phyloP scores from a whole-genome alignment of 2,888 invertebrate species.

The Temnothorax rugatulus region DNA sequence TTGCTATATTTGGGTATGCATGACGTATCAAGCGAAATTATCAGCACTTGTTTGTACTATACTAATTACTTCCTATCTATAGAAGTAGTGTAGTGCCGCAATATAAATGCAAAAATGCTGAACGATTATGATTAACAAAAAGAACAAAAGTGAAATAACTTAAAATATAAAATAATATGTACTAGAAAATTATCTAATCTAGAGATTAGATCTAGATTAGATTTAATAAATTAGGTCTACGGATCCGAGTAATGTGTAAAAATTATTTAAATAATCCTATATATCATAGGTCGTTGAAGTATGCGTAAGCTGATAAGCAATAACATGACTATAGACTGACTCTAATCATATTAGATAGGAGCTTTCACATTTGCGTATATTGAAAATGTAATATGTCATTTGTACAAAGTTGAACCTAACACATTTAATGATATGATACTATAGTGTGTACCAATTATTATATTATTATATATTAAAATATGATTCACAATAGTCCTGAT shows the following conservation, averaged over 20 bases:
- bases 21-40: constrained; percentile 53
- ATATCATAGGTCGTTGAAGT: constrained; percentile 21
- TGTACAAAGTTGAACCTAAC: not conserved
- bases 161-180: not conserved
- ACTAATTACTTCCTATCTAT: constrained; percentile 55
- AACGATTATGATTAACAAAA: constrained; percentile 2
- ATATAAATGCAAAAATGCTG: not conserved
- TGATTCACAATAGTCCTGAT: not conserved
- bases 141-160: constrained; percentile 12
- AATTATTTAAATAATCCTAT: constrained; percentile 8
- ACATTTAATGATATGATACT: not conserved
- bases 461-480: not conserved
- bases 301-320: constrained; percentile 34
- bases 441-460: not conserved
- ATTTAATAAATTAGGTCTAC: too few species aligned
- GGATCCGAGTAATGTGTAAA: not conserved
- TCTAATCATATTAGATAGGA: not conserved
- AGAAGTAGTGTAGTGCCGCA: constrained; percentile 17
- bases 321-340: constrained; percentile 3
- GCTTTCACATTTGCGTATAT: not conserved
- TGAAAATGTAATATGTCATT: not conserved
- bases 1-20: constrained; percentile 60
- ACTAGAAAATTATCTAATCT: not conserved
- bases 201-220: not conserved
- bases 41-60: constrained; percentile 39